Evolutionary conservation across 2,113 vertebrate genomes (phyloP).

Genomic region (Hymenochirus boettgeri): DNA sequence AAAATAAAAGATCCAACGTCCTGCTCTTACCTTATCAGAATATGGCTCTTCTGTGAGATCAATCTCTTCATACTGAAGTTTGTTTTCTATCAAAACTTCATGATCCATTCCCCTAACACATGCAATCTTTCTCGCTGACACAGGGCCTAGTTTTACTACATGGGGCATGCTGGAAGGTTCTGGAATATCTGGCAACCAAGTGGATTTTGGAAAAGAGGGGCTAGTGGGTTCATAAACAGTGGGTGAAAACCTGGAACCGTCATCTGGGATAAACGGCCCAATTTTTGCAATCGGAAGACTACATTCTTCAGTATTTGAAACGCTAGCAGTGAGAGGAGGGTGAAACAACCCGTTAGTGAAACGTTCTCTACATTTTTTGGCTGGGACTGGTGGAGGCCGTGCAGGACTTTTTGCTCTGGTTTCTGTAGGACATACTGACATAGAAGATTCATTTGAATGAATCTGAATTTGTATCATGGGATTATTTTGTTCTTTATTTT

Average conservation of each 20-base stretch:
- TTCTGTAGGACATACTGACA: constrained; percentile 52
- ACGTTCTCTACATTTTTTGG: constrained; percentile 88
- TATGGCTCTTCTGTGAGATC: constrained; percentile 95
- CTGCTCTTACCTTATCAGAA: constrained; percentile 83
- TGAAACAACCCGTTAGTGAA: constrained; percentile 80
- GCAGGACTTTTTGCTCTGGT: constrained; percentile 74
- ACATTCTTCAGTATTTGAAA: constrained; percentile 62
- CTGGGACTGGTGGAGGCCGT: constrained; percentile 90
- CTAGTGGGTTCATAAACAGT: constrained; percentile 58
- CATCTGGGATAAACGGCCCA: constrained; percentile 54
- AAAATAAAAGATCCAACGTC: too few relatives aligned
- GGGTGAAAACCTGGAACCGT: constrained; percentile 50
- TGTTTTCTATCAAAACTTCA: constrained; percentile 78
- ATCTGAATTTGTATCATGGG: constrained; percentile 50
- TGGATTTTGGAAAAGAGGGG: constrained; percentile 56
- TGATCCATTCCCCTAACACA: constrained; percentile 75
- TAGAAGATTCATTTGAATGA: constrained; percentile 43
- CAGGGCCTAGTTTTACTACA: constrained; percentile 70
- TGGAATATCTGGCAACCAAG: constrained; percentile 70
- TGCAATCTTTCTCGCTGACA: constrained; percentile 70
- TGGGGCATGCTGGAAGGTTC: constrained; percentile 73
- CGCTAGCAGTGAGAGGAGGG: constrained; percentile 47
- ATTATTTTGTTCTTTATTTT: constrained; percentile 53
- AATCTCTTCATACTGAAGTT: constrained; percentile 79
- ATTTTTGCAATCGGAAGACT: constrained; percentile 70